Conservation (phyloP, 2,888 invertebrate genomes). For the Zonitis immaculata region DNA sequence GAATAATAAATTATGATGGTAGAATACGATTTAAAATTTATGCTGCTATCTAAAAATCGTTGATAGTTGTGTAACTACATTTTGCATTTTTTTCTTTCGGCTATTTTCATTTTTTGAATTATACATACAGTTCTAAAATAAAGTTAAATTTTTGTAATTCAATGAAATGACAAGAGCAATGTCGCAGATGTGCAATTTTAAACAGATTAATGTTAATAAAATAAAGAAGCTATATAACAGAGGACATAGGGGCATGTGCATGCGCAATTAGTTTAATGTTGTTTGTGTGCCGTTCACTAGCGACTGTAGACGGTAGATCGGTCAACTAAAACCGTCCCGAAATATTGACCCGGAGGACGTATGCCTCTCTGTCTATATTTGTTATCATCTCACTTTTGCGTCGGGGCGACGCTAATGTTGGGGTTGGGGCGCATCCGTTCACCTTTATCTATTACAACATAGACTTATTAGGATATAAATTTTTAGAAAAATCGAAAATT, state of each 20-base stretch:
- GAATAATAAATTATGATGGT: background rate
- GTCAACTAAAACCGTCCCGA: conserved; percentile 33
- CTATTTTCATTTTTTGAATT: background rate
- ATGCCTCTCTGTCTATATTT: conserved; percentile 21
- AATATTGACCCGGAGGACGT: conserved; percentile 39
- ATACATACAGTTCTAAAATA: background rate
- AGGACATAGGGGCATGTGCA: conserved; percentile 27
- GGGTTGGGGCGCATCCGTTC: conserved; percentile 25
- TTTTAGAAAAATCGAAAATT: too few species aligned
- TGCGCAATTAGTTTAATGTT: conserved; percentile 33
- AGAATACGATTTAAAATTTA: background rate
- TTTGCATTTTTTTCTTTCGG: background rate
- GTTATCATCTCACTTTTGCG: conserved; percentile 31
- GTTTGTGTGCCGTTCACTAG: conserved; percentile 32
- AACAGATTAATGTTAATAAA: conserved; percentile 30
- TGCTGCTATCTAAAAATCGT: background rate
- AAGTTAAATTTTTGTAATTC: conserved; percentile 30
- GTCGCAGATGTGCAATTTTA: conserved; percentile 36
- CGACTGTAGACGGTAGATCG: conserved; percentile 32
- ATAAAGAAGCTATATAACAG: conserved; percentile 23
- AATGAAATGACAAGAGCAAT: conserved; percentile 28
- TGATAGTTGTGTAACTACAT: background rate
- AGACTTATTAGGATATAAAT: too few species aligned
- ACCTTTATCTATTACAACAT: too few species aligned
- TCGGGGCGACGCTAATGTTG: conserved; percentile 30